Percentiles rank a stretch among this genome's conserved stretches.
phyloP scores from a whole-genome alignment of 2,797 vertebrate genomes.

The Octomys mimax region DNA sequence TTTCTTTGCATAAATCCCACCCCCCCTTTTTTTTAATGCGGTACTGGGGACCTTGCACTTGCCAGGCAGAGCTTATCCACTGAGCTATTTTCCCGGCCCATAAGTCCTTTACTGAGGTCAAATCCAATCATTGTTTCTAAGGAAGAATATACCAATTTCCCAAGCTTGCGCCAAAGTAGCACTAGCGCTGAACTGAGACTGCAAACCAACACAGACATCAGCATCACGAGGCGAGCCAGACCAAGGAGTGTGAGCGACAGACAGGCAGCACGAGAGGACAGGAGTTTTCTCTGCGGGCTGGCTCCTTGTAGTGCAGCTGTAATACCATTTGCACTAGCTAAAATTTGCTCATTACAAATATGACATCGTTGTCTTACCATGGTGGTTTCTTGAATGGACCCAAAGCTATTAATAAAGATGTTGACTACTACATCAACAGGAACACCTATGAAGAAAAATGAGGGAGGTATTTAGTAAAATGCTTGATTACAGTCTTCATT shows the following conservation, averaged over 20 bases:
- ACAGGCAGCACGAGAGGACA: background rate
- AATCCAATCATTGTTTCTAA: background rate
- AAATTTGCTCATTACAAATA: conserved; percentile 24
- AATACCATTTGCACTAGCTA: background rate
- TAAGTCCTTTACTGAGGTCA: background rate
- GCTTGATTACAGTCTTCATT: background rate
- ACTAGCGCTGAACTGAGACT: conserved; percentile 41
- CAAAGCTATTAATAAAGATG: conserved; percentile 99
- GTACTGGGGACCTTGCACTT: too few species aligned
- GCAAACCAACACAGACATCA: background rate
- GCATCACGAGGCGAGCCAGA: conserved; percentile 10
- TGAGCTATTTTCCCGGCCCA: background rate
- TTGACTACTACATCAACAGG: conserved; percentile 99
- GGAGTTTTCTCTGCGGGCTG: background rate
- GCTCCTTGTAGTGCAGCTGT: conserved; percentile 13
- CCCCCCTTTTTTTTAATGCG: too few species aligned
- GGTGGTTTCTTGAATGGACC: conserved; percentile 99
- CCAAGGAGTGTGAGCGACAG: background rate
- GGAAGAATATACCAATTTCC: background rate
- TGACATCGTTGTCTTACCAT: conserved; percentile 93
- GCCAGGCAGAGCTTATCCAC: too few species aligned
- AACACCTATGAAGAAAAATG: conserved; percentile 91
- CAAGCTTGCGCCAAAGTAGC: background rate
- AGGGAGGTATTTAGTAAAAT: conserved; percentile 44
- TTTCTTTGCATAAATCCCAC: background rate